These are phyloP conservation scores for Drosophila neutralis DNA, from an alignment of 2,888 invertebrate genomes.

Conservation along the genomic window DNA sequence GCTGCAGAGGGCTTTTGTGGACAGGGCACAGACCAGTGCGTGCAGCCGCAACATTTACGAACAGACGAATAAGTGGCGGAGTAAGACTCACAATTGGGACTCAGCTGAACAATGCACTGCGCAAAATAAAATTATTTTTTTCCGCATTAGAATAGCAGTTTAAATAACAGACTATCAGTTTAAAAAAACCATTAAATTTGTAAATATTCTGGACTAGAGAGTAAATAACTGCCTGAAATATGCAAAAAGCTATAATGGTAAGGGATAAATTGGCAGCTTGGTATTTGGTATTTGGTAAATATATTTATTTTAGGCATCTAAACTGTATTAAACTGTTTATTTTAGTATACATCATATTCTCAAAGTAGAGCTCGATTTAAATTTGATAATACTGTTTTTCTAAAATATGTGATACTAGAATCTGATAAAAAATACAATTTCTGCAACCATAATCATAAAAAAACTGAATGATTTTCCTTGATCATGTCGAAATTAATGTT, in stretches of 20 bases:
- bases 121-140: not conserved
- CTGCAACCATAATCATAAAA: not conserved
- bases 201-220: not conserved
- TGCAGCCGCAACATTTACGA: conserved; percentile 67
- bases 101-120: conserved; percentile 33
- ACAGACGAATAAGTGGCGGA: conserved; percentile 38
- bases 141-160: not conserved
- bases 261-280: not conserved
- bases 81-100: conserved; percentile 29
- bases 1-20: not conserved
- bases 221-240: not conserved
- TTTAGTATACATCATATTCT: not conserved
- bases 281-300: not conserved
- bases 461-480: not conserved
- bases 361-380: not conserved
- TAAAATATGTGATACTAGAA: not conserved
- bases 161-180: too few species aligned
- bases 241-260: not conserved
- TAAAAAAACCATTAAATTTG: not conserved
- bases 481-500: not conserved
- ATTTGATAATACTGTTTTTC: not conserved
- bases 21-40: conserved; percentile 52
- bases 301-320: not conserved
- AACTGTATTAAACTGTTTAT: not conserved
- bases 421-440: not conserved